Percentiles rank a stretch among this genome's conserved stretches.
These are phyloP conservation scores for Sitophilus oryzae DNA, from an alignment of 1,140 invertebrate genomes.

Conservation along the genomic window DNA sequence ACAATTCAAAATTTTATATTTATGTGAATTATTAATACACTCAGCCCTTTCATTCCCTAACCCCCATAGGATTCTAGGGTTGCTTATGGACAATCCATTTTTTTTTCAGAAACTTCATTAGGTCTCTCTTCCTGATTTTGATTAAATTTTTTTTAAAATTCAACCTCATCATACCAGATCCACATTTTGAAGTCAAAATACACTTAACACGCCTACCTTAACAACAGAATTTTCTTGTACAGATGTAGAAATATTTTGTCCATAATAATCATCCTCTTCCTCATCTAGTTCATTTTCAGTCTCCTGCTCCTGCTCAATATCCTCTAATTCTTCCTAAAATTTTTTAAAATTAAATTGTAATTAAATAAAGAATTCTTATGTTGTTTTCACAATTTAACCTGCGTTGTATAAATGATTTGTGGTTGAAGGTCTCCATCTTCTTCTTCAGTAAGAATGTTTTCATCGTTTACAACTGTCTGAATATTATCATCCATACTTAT, in stretches of 20 bases:
- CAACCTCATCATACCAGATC: too few species aligned
- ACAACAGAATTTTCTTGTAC: neutral
- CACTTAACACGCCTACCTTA: neutral
- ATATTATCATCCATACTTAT: slow-evolving; percentile 10
- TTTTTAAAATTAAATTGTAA: neutral
- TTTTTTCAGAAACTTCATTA: too few species aligned
- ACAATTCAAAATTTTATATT: too few species aligned
- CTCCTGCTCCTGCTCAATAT: slow-evolving; percentile 2
- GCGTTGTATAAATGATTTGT: slow-evolving; percentile 10
- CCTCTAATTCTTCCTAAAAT: slow-evolving; percentile 11
- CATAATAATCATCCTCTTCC: slow-evolving; percentile 10
- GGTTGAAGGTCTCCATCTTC: slow-evolving; percentile 10
- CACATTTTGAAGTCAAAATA: too few species aligned
- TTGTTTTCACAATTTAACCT: slow-evolving; percentile 2
- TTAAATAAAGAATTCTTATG: too few species aligned
- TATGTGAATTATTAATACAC: too few species aligned
- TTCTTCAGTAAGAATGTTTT: slow-evolving; percentile 9
- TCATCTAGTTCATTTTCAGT: slow-evolving; percentile 9
- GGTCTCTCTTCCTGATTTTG: too few species aligned
- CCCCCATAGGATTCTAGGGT: too few species aligned
- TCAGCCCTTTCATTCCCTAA: too few species aligned
- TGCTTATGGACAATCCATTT: too few species aligned
- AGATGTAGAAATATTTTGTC: neutral
- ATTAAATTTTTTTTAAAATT: too few species aligned
- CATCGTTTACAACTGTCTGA: slow-evolving; percentile 13